Conservation (phyloP, 2,888 invertebrate genomes). For the Idaea straminata region DNA sequence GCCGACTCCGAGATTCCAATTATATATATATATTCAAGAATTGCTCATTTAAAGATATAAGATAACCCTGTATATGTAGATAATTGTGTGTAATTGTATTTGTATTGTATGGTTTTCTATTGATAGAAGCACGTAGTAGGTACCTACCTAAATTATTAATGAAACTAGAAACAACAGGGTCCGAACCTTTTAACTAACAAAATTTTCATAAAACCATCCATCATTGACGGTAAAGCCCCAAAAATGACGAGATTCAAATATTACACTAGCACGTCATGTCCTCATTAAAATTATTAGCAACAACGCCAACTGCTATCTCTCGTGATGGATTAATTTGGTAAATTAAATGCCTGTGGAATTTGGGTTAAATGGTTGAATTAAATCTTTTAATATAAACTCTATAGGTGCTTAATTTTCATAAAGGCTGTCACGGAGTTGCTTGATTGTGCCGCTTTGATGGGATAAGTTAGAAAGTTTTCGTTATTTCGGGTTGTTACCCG, state of each 20-base stretch:
- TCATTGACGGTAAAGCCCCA: not conserved
- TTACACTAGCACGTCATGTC: not conserved
- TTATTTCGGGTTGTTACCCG: no score
- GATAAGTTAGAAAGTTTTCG: not conserved
- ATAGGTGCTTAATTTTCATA: not conserved
- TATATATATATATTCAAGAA: no score
- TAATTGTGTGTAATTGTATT: no score
- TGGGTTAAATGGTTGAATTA: not conserved
- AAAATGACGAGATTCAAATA: not conserved
- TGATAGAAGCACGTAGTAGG: no score
- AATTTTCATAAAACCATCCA: not conserved
- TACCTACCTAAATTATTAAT: no score
- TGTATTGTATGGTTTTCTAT: no score
- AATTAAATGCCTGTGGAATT: not conserved
- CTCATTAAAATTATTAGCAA: not conserved
- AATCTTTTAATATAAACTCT: not conserved
- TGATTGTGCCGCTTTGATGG: not conserved
- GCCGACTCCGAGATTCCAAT: no score
- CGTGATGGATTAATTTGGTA: not conserved
- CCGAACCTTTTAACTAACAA: not conserved
- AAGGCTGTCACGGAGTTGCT: not conserved
- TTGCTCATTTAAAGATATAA: no score
- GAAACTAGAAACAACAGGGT: not conserved
- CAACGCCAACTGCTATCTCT: not conserved
- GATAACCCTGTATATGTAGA: no score